Base-by-base conservation (phyloP, 1,140 invertebrate species). In the Oscheius sp. region DNA sequence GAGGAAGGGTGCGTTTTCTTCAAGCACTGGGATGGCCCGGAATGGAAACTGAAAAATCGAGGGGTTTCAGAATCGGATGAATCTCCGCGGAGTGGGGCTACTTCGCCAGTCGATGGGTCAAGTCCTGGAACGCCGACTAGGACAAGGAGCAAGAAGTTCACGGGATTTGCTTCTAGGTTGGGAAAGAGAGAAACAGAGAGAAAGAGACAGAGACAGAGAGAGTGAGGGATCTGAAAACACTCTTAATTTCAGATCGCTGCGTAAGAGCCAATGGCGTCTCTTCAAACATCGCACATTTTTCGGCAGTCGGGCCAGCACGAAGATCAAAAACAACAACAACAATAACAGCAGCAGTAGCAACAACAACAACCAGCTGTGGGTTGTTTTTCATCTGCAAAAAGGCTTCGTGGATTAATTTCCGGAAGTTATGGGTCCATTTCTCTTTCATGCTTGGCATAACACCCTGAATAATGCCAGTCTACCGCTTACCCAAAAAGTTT, bases 221-320 rank as follows among this genome's bases (percentile, higher is more conserved):
- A 42, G n/a, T 42, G n/a, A 42, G 7, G 7, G 38, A 42, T 10
- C 38, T 42, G 38, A 4, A 63, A n/a, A n/a, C n/a, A n/a, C n/a
- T n/a, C n/a, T n/a, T n/a, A n/a, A 0, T 35, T 71, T 26, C 69
- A 71, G 69, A 64, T 71, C 69, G 10, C 45, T 71, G 34, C 69
- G 69, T 29, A 71, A 71, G 42, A 63, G 69, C 31, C 59, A 71
- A 45, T 71, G 69, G 69, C 69, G 69, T 55, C 61, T 71, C 1
- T 71, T 71, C 38, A 71, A 71, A 20, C 69, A 71, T 64, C 69
- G 69, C 2, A 71, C 69, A 20, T 71, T 71, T 10, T 71, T 71
- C 28, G 69, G 69, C 4, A 61, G 52, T 34, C 59, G 45, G 26
- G 7, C 52, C 18, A 65, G 69, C n/a, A 71, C 52, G 31, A 71